A percentile compares a stretch with the other conserved stretches of the same genome.
Evolutionary conservation across 2,888 invertebrate genomes (phyloP).

Genomic region (Drosophila yooni): DNA sequence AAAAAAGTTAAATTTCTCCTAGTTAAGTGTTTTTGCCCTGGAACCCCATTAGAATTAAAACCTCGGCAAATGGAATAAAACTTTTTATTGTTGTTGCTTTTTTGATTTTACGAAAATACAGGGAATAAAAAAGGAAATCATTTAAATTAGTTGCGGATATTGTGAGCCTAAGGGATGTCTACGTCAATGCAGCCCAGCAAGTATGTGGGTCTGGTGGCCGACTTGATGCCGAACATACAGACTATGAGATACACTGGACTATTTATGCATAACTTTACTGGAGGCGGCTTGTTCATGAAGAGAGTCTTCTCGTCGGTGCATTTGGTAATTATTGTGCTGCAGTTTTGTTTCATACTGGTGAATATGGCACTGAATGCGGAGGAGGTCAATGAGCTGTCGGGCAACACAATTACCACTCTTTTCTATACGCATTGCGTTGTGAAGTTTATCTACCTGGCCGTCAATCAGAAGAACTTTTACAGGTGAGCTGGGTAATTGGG

Average conservation of each 20-base stretch:
- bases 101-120: background rate
- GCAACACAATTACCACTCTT: slow-evolving; percentile 92
- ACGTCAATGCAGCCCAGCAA: slow-evolving; percentile 81
- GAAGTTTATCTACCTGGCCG: slow-evolving; percentile 90
- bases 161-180: slow-evolving; percentile 28
- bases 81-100: too few species aligned
- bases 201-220: slow-evolving; percentile 90
- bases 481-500: slow-evolving; percentile 85
- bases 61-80: background rate
- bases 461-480: slow-evolving; percentile 91
- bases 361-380: slow-evolving; percentile 90
- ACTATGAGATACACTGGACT: slow-evolving; percentile 92
- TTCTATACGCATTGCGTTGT: slow-evolving; percentile 92
- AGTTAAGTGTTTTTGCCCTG: background rate
- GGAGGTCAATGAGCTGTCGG: slow-evolving; percentile 90
- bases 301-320: slow-evolving; percentile 88
- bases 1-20: background rate
- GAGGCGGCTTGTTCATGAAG: slow-evolving; percentile 87
- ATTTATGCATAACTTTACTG: slow-evolving; percentile 91
- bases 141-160: slow-evolving; percentile 28
- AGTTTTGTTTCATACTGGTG: slow-evolving; percentile 88
- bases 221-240: slow-evolving; percentile 93
- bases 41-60: background rate
- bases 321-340: slow-evolving; percentile 87
- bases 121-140: slow-evolving; percentile 7